A percentile compares a stretch with the other conserved stretches of the same genome.
Evolutionary conservation across 2,888 invertebrate genomes (phyloP).

Genomic region (Agrotis puta): DNA sequence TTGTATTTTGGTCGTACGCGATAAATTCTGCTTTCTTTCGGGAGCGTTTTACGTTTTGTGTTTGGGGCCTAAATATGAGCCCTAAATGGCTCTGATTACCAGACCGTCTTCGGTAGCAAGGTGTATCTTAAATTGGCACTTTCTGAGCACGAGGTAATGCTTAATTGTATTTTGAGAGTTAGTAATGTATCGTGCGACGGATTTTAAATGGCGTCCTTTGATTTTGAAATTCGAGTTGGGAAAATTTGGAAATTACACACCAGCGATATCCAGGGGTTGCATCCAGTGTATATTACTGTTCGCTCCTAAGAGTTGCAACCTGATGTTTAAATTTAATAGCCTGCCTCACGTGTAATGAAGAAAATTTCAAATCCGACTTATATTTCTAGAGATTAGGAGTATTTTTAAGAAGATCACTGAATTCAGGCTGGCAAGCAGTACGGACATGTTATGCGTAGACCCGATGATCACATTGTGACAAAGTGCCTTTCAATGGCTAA

Average conservation of each 20-base stretch:
- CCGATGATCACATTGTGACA: too few species aligned
- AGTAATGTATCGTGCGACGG: not conserved
- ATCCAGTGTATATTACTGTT: too few species aligned
- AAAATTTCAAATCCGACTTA: too few species aligned
- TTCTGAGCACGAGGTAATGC: not conserved
- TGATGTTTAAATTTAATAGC: too few species aligned
- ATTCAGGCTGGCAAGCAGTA: too few species aligned
- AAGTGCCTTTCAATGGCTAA: too few species aligned
- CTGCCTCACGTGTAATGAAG: too few species aligned
- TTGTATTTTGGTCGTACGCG: conserved; percentile 34
- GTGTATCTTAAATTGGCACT: conserved; percentile 20
- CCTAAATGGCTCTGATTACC: conserved; percentile 41
- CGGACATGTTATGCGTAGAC: too few species aligned
- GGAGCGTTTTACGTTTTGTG: conserved; percentile 17
- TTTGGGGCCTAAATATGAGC: conserved; percentile 24
- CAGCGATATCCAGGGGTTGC: not conserved
- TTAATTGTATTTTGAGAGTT: conserved; percentile 15
- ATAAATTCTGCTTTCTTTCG: conserved; percentile 28
- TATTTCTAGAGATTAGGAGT: too few species aligned
- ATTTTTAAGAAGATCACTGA: too few species aligned
- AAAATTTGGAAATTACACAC: conserved; percentile 4
- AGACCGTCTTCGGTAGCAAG: conserved; percentile 28
- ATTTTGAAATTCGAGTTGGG: not conserved
- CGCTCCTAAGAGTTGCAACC: too few species aligned
- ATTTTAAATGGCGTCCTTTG: not conserved